phyloP scores from a whole-genome alignment of 2,113 vertebrate genomes.

The Canis aureus region DNA sequence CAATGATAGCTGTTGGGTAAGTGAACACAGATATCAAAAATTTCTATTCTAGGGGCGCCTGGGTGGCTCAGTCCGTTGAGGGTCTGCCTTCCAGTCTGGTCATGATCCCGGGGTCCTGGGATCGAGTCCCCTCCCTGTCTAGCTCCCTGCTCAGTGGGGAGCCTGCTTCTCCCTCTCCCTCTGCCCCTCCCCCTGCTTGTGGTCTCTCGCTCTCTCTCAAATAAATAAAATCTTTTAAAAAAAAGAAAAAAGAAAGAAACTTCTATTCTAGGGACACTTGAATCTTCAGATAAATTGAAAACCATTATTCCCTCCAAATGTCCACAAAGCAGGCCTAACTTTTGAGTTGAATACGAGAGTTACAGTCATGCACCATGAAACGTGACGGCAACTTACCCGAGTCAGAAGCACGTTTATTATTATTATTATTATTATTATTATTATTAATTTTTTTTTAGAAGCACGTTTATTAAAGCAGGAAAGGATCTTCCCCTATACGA shows the following conservation, averaged over 20 bases:
- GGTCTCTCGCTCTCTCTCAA: too few species aligned
- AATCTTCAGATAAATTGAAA: neutral
- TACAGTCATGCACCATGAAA: neutral
- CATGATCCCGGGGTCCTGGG: too few species aligned
- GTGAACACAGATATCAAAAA: neutral
- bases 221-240: too few species aligned
- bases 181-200: too few species aligned
- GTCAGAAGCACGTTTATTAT: neutral
- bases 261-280: neutral
- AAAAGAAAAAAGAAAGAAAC: neutral
- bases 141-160: too few species aligned
- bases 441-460: neutral
- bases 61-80: too few species aligned
- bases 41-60: neutral
- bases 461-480: neutral
- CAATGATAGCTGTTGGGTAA: neutral
- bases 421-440: too few species aligned
- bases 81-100: too few species aligned
- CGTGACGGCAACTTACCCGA: neutral
- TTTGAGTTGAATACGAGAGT: neutral
- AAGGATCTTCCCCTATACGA: neutral
- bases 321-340: neutral
- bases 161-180: too few species aligned
- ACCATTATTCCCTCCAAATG: neutral
- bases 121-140: too few species aligned